phyloP scores from a whole-genome alignment of 2,113 vertebrate species.

The Notiomystis cincta region DNA sequence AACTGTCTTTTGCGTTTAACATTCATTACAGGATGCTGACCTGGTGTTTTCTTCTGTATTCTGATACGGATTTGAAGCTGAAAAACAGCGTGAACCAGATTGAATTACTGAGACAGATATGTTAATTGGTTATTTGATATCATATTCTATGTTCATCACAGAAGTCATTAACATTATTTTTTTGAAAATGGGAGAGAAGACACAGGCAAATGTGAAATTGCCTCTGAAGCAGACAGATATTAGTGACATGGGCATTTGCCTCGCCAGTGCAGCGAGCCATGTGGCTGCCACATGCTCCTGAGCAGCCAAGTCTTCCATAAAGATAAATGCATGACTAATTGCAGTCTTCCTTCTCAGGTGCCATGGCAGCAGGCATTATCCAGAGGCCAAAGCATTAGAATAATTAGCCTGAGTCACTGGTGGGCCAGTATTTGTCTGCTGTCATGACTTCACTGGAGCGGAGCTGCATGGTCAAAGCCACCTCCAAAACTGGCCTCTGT shows the following conservation, averaged over 20 bases:
- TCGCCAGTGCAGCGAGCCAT: accelerated
- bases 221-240: neutral
- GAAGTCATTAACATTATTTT: neutral
- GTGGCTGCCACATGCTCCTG: neutral
- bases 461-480: neutral
- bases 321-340: neutral
- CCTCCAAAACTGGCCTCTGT: neutral
- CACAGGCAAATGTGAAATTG: neutral
- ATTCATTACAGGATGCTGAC: neutral
- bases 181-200: neutral
- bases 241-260: neutral
- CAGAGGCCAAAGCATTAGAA: neutral
- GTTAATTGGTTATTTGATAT: neutral
- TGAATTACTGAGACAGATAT: neutral
- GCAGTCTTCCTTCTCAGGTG: neutral
- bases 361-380: neutral
- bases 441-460: neutral
- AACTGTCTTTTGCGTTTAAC: neutral
- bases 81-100: neutral
- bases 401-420: neutral
- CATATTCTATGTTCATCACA: neutral
- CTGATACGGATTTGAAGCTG: neutral
- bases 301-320: neutral
- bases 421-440: neutral
- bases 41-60: neutral